Conservation (phyloP, 2,113 vertebrate genomes). For the Microcebus jonahi region DNA sequence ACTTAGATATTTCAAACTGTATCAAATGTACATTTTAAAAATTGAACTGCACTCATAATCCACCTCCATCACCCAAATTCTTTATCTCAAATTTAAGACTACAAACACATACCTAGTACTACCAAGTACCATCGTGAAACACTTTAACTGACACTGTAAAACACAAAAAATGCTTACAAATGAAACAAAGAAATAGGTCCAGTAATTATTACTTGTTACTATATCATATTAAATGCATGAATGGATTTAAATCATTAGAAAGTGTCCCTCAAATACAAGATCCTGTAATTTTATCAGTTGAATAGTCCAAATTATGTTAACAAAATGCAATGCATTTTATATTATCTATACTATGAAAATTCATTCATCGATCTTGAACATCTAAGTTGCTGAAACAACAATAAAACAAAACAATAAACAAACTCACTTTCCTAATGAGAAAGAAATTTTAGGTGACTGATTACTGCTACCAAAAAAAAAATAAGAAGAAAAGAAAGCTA, state of each 20-base stretch:
- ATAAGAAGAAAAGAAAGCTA: background rate
- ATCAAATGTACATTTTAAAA: conserved; percentile 39
- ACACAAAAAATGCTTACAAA: conserved; percentile 40
- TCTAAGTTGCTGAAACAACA: conserved; percentile 33
- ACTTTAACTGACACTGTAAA: background rate
- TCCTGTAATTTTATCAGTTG: conserved; percentile 3
- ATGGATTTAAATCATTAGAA: conserved; percentile 13
- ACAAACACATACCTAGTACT: background rate
- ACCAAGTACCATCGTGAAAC: conserved; percentile 25
- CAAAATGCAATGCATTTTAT: conserved; percentile 33
- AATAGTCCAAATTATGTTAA: conserved; percentile 33
- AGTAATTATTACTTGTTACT: conserved; percentile 2
- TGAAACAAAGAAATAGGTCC: background rate
- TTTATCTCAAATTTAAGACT: background rate
- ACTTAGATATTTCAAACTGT: conserved; percentile 14
- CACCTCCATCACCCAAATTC: background rate
- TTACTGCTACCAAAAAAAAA: background rate
- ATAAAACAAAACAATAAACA: conserved; percentile 55
- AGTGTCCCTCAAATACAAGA: conserved; percentile 37
- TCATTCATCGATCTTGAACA: conserved; percentile 43
- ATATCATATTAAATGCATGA: background rate
- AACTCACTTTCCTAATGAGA: background rate
- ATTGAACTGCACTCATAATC: background rate
- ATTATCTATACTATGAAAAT: conserved; percentile 33
- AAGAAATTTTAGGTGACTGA: conserved; percentile 6